Conservation (phyloP, 2,113 vertebrate genomes). For the Neoarius graeffei region DNA sequence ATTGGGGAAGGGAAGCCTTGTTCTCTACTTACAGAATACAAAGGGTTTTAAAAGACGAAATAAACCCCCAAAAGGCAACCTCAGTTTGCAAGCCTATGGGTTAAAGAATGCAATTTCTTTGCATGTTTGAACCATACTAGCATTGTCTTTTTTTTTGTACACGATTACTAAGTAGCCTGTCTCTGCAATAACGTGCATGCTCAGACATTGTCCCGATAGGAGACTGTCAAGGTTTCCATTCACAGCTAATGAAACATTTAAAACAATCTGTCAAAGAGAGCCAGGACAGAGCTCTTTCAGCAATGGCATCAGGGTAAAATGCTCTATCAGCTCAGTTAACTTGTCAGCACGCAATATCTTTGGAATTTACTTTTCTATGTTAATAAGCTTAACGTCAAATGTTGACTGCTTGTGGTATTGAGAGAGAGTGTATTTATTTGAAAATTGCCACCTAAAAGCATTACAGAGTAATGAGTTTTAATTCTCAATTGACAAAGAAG, state of each 20-base stretch:
- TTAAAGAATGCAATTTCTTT: background rate
- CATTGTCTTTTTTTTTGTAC: background rate
- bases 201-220: slow-evolving; percentile 23
- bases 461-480: background rate
- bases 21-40: slow-evolving; percentile 30
- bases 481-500: background rate
- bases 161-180: background rate
- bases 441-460: background rate
- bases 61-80: slow-evolving; percentile 28
- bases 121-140: background rate
- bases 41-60: slow-evolving; percentile 30
- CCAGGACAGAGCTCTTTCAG: slow-evolving; percentile 26
- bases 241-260: slow-evolving; percentile 11
- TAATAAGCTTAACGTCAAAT: slow-evolving; percentile 4
- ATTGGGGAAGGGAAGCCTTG: slow-evolving; percentile 4
- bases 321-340: slow-evolving; percentile 34
- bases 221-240: slow-evolving; percentile 26
- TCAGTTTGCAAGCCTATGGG: background rate
- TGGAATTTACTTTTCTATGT: slow-evolving; percentile 20
- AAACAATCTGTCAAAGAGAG: slow-evolving; percentile 20
- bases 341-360: slow-evolving; percentile 24
- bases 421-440: background rate
- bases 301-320: background rate
- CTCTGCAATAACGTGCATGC: background rate
- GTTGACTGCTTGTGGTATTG: background rate